phyloP scores from a whole-genome alignment of 2,113 vertebrate species.

The Sciurus niger region DNA sequence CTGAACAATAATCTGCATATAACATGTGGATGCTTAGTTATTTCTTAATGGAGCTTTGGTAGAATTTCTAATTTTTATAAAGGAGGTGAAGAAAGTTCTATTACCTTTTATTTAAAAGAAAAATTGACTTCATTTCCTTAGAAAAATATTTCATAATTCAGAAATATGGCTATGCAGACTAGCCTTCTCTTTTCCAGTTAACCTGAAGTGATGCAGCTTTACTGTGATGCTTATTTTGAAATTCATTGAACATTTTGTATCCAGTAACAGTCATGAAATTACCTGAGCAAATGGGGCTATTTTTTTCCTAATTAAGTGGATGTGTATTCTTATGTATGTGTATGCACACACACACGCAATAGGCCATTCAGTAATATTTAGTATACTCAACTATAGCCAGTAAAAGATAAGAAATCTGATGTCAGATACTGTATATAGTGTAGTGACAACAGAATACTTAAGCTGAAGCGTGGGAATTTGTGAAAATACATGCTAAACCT shows the following conservation, averaged over 20 bases:
- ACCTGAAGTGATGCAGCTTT: slow-evolving; percentile 8
- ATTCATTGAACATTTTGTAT: background rate
- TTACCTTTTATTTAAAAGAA: slow-evolving; percentile 44
- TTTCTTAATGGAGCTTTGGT: background rate
- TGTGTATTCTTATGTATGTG: background rate
- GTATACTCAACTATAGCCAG: background rate
- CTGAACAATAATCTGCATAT: background rate
- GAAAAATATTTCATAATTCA: background rate
- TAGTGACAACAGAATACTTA: background rate
- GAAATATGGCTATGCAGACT: background rate
- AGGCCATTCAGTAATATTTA: background rate
- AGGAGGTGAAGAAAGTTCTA: background rate
- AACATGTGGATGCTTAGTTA: background rate
- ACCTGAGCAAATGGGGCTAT: background rate
- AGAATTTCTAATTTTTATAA: slow-evolving; percentile 2
- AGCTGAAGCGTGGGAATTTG: background rate
- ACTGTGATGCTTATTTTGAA: background rate
- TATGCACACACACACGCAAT: background rate
- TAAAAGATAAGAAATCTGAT: background rate
- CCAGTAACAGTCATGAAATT: slow-evolving; percentile 29
- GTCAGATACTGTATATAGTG: background rate
- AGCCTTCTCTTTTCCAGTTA: slow-evolving; percentile 24
- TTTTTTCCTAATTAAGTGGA: background rate
- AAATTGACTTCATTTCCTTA: background rate
- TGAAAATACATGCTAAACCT: background rate